Evolutionary conservation across 2,797 vertebrate genomes (phyloP).

Genomic region (Lindbergichthys nudifrons): DNA sequence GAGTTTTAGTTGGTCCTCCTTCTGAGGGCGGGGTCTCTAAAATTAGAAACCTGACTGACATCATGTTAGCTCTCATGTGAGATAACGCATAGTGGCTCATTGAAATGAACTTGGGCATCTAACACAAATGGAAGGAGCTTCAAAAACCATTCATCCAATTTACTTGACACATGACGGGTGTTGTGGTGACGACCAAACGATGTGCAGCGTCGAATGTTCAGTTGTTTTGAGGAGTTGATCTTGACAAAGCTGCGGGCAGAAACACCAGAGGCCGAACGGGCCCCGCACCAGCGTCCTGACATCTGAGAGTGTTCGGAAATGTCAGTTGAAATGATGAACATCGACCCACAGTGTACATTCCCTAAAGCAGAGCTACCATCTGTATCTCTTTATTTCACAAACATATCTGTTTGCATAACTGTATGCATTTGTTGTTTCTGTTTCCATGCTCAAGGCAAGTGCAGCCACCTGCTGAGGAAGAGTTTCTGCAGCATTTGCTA

Average conservation of each 20-base stretch:
- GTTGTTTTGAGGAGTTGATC: too few species aligned
- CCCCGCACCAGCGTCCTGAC: background rate
- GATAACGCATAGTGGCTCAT: slow-evolving; percentile 11
- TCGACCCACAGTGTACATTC: background rate
- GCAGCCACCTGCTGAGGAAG: slow-evolving; percentile 12
- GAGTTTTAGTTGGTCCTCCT: slow-evolving; percentile 37
- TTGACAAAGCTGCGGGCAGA: too few species aligned
- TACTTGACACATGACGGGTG: too few species aligned
- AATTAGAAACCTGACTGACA: slow-evolving; percentile 57
- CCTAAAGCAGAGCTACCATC: background rate
- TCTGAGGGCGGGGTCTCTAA: slow-evolving; percentile 38
- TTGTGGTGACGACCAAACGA: too few species aligned
- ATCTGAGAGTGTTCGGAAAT: background rate
- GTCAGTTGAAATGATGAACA: slow-evolving; percentile 3
- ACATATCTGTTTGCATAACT: background rate
- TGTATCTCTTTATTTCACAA: background rate
- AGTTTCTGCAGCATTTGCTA: background rate
- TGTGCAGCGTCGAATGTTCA: too few species aligned
- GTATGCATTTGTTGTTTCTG: background rate
- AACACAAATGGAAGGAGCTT: background rate
- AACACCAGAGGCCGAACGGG: too few species aligned
- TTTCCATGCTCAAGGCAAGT: background rate
- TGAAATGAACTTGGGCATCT: slow-evolving; percentile 5
- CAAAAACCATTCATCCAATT: too few species aligned
- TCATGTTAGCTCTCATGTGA: slow-evolving; percentile 20